Base-by-base conservation (phyloP, 2,113 vertebrate species). In the Crotalus horridus region DNA sequence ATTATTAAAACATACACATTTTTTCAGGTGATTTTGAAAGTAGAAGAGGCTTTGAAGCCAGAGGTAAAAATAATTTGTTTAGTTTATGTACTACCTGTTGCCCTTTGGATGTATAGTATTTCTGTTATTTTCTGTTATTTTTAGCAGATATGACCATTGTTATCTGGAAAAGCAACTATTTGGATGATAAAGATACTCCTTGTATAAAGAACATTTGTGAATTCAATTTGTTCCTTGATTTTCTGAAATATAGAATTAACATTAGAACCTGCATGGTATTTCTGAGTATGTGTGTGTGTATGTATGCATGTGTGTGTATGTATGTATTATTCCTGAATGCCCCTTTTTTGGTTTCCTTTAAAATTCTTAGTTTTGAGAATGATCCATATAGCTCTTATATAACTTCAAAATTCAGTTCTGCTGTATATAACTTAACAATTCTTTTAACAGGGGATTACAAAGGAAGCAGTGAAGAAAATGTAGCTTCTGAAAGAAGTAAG, bases 401-500 rank as follows among this genome's bases (percentile, higher is more conserved):
- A 88, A 8, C 1, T 88, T 13, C 39, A 0, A 10, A 61, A n/a
- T 56, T 51, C 43, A 54, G 53, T 92, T 51, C 4, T 4, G 17
- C 26, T 85, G 23, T 64, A 24, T 17, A 26, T 17, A 90, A 88
- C 0, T 87, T 95, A 46, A 93, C 2, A 96, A 2, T 92, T 15
- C 86, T 92, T 91, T 93, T 96, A 92, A 85, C 89, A 98, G 97
- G 96, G 93, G 96, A 94, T 92, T 96, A 96, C 91, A 97, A 92
- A 96, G 97, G 97, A 69, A 88, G 56, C 87, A 95, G 94, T 93
- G 97, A 97, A 96, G 97, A 97, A 93, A 85, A 95, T 86, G 94
- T 96, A 53, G 61, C 58, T 87, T 95, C 94, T 94, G 95, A 54
- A 95, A 97, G 92, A 95, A 96, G 97, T 98, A 96, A 97, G 96